These are phyloP conservation scores for Lagria hirta DNA, from an alignment of 2,888 invertebrate species.

Conservation along the genomic window DNA sequence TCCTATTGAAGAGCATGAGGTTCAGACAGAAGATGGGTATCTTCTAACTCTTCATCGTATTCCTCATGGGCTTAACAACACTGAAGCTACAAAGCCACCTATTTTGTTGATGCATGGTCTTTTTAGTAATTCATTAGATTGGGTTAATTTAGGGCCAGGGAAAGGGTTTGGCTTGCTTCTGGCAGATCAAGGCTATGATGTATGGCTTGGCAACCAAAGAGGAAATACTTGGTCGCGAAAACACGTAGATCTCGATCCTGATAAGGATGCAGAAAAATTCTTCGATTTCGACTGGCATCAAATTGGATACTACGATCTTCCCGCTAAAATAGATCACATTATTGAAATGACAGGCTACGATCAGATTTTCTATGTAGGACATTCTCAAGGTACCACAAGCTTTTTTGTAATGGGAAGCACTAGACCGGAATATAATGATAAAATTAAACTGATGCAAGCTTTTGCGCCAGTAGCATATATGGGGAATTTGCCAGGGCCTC, in stretches of 20 bases:
- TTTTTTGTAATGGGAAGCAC: conserved; percentile 69
- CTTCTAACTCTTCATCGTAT: conserved; percentile 34
- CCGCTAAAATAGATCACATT: conserved; percentile 75
- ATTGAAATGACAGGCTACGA: conserved; percentile 59
- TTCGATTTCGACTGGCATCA: conserved; percentile 70
- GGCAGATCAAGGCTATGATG: conserved; percentile 34
- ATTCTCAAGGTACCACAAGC: conserved; percentile 73
- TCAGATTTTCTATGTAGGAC: conserved; percentile 74
- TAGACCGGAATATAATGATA: conserved; percentile 64
- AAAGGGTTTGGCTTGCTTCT: conserved; percentile 28
- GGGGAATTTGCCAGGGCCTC: conserved; percentile 9
- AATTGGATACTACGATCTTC: conserved; percentile 76
- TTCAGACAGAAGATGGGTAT: conserved; percentile 36
- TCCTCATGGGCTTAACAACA: conserved; percentile 23
- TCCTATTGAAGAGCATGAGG: conserved; percentile 30
- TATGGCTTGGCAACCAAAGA: conserved; percentile 53
- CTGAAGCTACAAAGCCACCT: conserved; percentile 5
- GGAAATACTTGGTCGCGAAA: conserved; percentile 58
- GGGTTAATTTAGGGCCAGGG: conserved; percentile 29
- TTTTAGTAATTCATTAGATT: conserved; percentile 28
- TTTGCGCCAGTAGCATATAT: conserved; percentile 65
- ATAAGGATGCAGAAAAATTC: conserved; percentile 13
- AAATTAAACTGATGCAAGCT: conserved; percentile 65
- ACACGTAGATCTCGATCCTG: conserved; percentile 48
- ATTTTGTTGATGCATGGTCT: conserved; percentile 32